Conservation (phyloP, 2,113 vertebrate genomes). For the Pteropus alecto region DNA sequence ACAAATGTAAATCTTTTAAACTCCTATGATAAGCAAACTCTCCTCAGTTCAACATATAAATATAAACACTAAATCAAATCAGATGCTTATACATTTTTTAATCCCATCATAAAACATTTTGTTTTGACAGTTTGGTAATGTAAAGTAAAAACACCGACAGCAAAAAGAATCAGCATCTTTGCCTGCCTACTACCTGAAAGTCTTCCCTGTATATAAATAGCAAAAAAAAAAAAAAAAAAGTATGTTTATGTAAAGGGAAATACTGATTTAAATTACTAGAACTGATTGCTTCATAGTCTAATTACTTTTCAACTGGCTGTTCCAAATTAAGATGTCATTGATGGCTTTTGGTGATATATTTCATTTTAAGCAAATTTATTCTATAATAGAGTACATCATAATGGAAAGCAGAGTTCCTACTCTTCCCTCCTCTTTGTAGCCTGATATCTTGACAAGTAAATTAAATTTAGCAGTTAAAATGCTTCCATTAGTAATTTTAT, state of each 20-base stretch:
- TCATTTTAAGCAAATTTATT: conserved; percentile 91
- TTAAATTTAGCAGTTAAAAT: conserved; percentile 97
- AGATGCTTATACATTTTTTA: conserved; percentile 77
- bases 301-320: conserved; percentile 90
- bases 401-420: conserved; percentile 87
- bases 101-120: conserved; percentile 74
- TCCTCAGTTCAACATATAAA: conserved; percentile 74
- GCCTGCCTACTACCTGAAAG: conserved; percentile 79
- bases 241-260: conserved; percentile 87
- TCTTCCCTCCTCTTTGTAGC: conserved; percentile 88
- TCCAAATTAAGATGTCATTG: conserved; percentile 91
- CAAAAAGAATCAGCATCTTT: conserved; percentile 79
- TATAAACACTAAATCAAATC: conserved; percentile 79
- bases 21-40: conserved; percentile 69
- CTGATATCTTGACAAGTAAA: conserved; percentile 96
- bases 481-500: conserved; percentile 97
- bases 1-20: conserved; percentile 77
- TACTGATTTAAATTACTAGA: conserved; percentile 85
- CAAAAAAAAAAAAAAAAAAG: conserved; percentile 19
- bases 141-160: conserved; percentile 79
- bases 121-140: conserved; percentile 81
- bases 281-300: conserved; percentile 88
- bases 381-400: conserved; percentile 88
- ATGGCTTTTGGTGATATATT: conserved; percentile 90
- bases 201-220: conserved; percentile 81